phyloP scores from a whole-genome alignment of 30 jellyfish, hydroid and myxozoan species.

The Haliclystus octoradiatus region DNA sequence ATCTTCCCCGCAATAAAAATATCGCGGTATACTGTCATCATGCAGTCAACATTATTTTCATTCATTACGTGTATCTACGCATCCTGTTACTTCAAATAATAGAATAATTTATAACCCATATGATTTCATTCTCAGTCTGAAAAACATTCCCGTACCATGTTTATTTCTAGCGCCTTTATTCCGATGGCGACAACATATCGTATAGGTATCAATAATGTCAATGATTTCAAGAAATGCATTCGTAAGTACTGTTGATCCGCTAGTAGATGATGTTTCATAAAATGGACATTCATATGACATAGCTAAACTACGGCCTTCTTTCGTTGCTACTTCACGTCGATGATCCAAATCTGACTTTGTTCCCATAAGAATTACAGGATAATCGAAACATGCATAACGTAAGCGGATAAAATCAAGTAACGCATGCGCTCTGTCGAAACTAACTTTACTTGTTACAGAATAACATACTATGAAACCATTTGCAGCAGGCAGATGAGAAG shows the following conservation, averaged over 20 bases:
- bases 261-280: not conserved
- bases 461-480: not conserved
- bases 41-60: too few species aligned
- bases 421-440: slow-evolving; percentile 1
- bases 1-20: too few species aligned
- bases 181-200: not conserved
- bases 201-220: not conserved
- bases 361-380: not conserved
- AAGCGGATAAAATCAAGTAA: not conserved
- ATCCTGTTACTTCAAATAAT: too few species aligned
- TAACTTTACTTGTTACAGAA: not conserved
- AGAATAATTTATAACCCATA: not conserved
- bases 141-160: not conserved
- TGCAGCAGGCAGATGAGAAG: not conserved
- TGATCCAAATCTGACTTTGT: not conserved
- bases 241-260: not conserved
- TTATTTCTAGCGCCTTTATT: too few species aligned
- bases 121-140: not conserved
- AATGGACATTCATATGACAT: not conserved
- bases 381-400: not conserved
- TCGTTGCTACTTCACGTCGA: not conserved
- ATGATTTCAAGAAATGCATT: not conserved
- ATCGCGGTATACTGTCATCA: too few species aligned
- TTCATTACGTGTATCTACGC: too few species aligned
- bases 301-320: not conserved